phyloP scores from a whole-genome alignment of 2,888 invertebrate genomes.

The Hemicrepidius hirtus region DNA sequence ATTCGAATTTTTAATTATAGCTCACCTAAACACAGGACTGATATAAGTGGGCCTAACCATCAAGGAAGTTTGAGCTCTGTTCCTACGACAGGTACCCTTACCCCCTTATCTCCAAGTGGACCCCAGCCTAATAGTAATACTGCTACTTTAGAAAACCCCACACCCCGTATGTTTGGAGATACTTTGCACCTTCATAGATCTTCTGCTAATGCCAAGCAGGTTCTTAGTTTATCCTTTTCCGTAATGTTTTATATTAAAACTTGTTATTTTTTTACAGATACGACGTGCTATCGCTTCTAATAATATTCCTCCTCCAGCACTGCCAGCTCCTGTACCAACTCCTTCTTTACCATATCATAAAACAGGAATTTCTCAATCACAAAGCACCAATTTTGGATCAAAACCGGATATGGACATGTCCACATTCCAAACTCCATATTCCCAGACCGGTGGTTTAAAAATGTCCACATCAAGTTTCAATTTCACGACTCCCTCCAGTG shows the following conservation, averaged over 20 bases:
- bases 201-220: constrained; percentile 73
- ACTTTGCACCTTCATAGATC: constrained; percentile 76
- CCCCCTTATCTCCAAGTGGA: constrained; percentile 72
- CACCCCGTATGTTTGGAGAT: constrained; percentile 84
- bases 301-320: constrained; percentile 82
- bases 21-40: constrained; percentile 55
- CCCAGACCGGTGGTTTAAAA: constrained; percentile 74
- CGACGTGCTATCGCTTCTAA: constrained; percentile 75
- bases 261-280: constrained; percentile 67
- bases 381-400: constrained; percentile 75
- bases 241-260: neutral
- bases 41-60: constrained; percentile 68
- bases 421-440: constrained; percentile 66
- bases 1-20: constrained; percentile 29
- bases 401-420: constrained; percentile 63
- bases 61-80: constrained; percentile 67
- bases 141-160: constrained; percentile 74
- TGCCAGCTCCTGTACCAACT: constrained; percentile 83
- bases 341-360: constrained; percentile 73
- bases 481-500: constrained; percentile 70
- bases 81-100: constrained; percentile 68
- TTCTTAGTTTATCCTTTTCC: constrained; percentile 59
- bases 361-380: constrained; percentile 75
- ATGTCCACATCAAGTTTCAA: constrained; percentile 75
- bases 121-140: constrained; percentile 69